A percentile compares a stretch with the other conserved stretches of the same genome.
These are phyloP conservation scores for Danio albolineatus DNA, from an alignment of 2,797 vertebrate species.

Conservation along the genomic window DNA sequence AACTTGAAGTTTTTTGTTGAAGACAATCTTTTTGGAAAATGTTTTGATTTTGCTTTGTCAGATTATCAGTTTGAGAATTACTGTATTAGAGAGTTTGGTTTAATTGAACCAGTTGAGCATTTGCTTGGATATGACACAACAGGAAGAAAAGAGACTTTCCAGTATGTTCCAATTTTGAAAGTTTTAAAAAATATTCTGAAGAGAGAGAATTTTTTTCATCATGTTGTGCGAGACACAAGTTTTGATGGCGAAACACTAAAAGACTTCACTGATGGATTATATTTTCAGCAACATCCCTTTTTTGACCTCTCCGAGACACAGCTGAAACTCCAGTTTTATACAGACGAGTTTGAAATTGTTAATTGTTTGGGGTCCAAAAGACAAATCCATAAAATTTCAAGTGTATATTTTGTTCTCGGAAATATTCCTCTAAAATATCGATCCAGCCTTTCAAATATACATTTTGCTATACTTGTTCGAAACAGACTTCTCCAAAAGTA, in stretches of 20 bases:
- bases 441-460: constrained; percentile 13
- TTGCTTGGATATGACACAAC: constrained; percentile 13
- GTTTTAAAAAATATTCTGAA: constrained; percentile 22
- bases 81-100: constrained; percentile 28
- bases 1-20: constrained; percentile 38
- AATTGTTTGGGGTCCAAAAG: constrained; percentile 47
- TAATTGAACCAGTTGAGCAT: constrained; percentile 33
- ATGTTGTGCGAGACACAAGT: not conserved
- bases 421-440: constrained; percentile 39
- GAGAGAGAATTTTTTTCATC: constrained; percentile 1
- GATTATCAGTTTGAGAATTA: not conserved
- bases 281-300: constrained; percentile 45
- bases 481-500: not conserved
- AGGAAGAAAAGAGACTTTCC: constrained; percentile 36
- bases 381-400: constrained; percentile 37
- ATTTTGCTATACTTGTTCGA: not conserved
- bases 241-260: constrained; percentile 20
- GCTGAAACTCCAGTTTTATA: constrained; percentile 49
- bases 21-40: constrained; percentile 32
- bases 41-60: constrained; percentile 29
- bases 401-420: constrained; percentile 42
- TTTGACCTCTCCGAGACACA: constrained; percentile 37
- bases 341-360: constrained; percentile 46
- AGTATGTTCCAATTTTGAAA: constrained; percentile 47
- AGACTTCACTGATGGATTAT: constrained; percentile 40